Conservation (phyloP, 2,888 invertebrate species). For the Cheilosia impressa region DNA sequence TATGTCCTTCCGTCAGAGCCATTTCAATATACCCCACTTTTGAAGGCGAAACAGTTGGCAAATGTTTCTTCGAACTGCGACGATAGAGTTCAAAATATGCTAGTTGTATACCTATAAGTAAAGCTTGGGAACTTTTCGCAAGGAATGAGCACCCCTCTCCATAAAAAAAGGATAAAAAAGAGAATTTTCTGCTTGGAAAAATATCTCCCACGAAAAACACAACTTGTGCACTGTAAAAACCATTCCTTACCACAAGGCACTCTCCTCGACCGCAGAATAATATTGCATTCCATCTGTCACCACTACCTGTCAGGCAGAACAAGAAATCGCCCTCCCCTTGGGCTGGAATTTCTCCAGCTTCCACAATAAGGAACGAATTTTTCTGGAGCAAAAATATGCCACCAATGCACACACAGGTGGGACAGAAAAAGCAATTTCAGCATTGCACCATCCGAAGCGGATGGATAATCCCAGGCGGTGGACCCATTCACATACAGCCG, state of each 20-base stretch:
- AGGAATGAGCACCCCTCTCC: no score
- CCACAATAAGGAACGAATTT: constrained; percentile 8
- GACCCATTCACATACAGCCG: constrained; percentile 17
- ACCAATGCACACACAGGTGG: constrained; percentile 8
- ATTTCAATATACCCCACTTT: no score
- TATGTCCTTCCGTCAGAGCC: no score
- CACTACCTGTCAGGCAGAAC: constrained; percentile 10
- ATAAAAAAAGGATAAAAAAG: no score
- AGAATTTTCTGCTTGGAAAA: no score
- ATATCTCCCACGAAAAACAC: no score
- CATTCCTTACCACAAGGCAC: neutral
- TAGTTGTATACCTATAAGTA: no score
- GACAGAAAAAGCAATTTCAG: constrained; percentile 45
- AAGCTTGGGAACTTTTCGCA: no score
- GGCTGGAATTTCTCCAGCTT: neutral
- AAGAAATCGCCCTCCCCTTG: neutral
- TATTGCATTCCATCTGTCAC: constrained; percentile 51
- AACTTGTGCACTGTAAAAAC: no score
- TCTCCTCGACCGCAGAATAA: constrained; percentile 5
- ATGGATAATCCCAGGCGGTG: constrained; percentile 15
- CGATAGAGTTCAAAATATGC: no score
- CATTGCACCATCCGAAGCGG: constrained; percentile 34
- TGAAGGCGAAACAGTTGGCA: no score
- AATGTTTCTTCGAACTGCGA: no score
- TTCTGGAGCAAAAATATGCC: constrained; percentile 43